Percentiles rank a stretch among this genome's conserved stretches.
phyloP scores from a whole-genome alignment of 2,113 vertebrate species.

The Sebastes schlegelii region DNA sequence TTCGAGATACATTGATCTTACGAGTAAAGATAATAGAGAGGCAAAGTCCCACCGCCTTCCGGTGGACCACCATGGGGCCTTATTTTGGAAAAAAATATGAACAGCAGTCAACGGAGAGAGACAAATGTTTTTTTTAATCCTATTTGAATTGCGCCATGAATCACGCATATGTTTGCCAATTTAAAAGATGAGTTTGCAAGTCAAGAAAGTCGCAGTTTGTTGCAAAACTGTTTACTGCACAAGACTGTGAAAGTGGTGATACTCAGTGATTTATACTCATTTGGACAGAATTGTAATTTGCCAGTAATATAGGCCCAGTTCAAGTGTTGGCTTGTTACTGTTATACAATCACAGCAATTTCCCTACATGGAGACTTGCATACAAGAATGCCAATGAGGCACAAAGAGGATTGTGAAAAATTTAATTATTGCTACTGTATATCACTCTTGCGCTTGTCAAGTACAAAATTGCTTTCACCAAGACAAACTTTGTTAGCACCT shows the following conservation, averaged over 20 bases:
- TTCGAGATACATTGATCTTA: background rate
- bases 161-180: too few relatives aligned
- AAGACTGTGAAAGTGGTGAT: background rate
- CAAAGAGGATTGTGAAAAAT: constrained; percentile 6
- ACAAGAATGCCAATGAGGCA: background rate
- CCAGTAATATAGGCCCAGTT: background rate
- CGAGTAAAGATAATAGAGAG: background rate
- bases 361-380: background rate
- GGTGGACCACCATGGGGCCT: too few relatives aligned
- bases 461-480: constrained; percentile 9
- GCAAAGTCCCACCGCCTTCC: too few relatives aligned
- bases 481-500: constrained; percentile 14
- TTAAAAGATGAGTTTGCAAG: too few relatives aligned
- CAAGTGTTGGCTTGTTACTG: background rate
- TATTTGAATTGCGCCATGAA: too few relatives aligned
- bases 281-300: background rate
- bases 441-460: background rate
- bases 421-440: background rate
- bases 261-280: background rate
- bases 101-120: too few relatives aligned
- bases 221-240: too few relatives aligned
- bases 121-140: too few relatives aligned
- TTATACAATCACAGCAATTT: background rate
- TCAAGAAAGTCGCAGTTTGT: too few relatives aligned
- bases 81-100: too few relatives aligned